phyloP scores from a whole-genome alignment of 2,113 vertebrate species.

The Notarius lentiginosus region DNA sequence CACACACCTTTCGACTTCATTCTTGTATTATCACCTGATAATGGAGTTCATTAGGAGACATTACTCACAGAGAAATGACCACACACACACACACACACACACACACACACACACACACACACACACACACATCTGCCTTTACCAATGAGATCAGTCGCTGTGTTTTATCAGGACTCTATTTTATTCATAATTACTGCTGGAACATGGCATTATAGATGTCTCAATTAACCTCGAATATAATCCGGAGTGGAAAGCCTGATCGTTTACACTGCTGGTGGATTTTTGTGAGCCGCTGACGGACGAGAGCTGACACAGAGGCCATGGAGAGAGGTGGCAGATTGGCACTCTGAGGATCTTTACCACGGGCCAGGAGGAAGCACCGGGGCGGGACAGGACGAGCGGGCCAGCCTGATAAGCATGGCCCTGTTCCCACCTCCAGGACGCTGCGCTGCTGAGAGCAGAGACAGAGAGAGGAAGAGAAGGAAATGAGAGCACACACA shows the following conservation, averaged over 20 bases:
- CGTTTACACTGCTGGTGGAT: background rate
- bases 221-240: background rate
- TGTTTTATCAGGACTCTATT: too few relatives aligned
- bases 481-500: background rate
- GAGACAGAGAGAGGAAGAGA: background rate
- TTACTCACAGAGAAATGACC: conserved; percentile 96
- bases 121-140: too few relatives aligned
- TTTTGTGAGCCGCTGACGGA: conserved; percentile 12
- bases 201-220: background rate
- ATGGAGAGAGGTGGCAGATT: conserved; percentile 52
- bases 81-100: background rate
- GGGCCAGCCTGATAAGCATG: conserved; percentile 37
- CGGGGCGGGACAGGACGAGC: conserved; percentile 36
- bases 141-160: too few relatives aligned
- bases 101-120: too few relatives aligned
- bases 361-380: conserved; percentile 44
- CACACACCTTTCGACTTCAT: conserved; percentile 74
- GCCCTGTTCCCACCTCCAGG: conserved; percentile 35
- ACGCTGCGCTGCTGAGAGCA: conserved; percentile 28
- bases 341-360: conserved; percentile 50
- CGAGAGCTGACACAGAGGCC: conserved; percentile 27
- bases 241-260: background rate
- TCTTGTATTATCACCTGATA: conserved; percentile 97
- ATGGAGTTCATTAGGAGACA: conserved; percentile 99
- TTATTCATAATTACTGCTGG: background rate